A percentile compares a stretch with the other conserved stretches of the same genome.
Evolutionary conservation across 1,140 invertebrate species (phyloP).

Genomic region (Contarinia nasturtii): DNA sequence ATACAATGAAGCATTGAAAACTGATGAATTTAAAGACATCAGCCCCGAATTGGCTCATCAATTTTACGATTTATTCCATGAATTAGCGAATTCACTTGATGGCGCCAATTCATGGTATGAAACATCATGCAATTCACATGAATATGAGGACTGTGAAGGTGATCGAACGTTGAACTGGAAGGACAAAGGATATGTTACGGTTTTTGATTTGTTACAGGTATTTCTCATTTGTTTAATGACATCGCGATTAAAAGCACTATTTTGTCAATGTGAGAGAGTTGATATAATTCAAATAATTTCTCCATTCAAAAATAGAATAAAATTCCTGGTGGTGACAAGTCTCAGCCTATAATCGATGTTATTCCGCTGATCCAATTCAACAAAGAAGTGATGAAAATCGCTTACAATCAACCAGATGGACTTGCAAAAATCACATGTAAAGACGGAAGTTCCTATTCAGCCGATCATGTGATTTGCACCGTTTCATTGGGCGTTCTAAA

Average conservation of each 20-base stretch:
- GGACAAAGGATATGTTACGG: constrained; percentile 31
- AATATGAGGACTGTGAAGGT: constrained; percentile 38
- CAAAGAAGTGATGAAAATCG: constrained; percentile 27
- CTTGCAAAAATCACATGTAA: constrained; percentile 26
- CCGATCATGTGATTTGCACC: constrained; percentile 48
- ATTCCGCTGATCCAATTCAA: constrained; percentile 21
- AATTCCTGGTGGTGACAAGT: background rate
- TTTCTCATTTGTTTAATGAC: no score
- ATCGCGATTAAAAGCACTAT: no score
- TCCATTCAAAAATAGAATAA: no score
- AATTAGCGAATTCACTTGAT: constrained; percentile 32
- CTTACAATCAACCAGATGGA: constrained; percentile 14
- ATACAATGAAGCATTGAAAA: constrained; percentile 7
- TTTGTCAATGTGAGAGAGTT: no score
- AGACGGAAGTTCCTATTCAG: constrained; percentile 33
- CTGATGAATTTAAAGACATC: constrained; percentile 6
- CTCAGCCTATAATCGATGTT: background rate
- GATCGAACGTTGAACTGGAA: constrained; percentile 39
- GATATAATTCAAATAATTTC: no score
- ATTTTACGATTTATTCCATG: constrained; percentile 30
- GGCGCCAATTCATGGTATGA: constrained; percentile 37
- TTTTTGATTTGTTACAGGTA: constrained; percentile 38
- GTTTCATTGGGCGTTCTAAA: constrained; percentile 49
- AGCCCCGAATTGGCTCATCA: constrained; percentile 17
- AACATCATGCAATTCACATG: constrained; percentile 30